Evolutionary conservation across 2,113 vertebrate species (phyloP), one percentile per base, ranked within the genome.

Genomic region (Takifugu bimaculatus): DNA sequence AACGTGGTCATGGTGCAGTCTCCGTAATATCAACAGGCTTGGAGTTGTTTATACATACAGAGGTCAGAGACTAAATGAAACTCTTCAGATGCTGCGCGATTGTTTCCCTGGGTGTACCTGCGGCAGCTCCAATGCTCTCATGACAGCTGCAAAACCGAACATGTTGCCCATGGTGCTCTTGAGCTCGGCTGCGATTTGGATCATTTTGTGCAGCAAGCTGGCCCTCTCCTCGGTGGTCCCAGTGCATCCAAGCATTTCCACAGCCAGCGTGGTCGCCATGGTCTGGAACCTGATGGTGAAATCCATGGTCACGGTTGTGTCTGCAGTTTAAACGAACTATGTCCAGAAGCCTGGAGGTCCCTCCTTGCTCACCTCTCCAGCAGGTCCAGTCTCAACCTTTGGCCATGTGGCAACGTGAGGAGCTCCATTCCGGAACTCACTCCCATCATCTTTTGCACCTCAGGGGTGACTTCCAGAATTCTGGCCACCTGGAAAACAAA

Each of bases 101-200:
- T 13, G 44, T 45, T 13, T 13, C 6, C 11, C 10, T 67, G 29
- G 7, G 29, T 10, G 7, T 91, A 99, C 96, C 96, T 98, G 96
- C 7, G 93, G 92, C 88, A 99, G 91, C 75, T 97, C 95, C 57
- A 98, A 74, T 1, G 93, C 93, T 0, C 90, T 93, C 96, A 99
- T 98, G 75, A 98, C 91, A 0, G 96, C 93, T 0, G 94, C 92
- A 4, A 98, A 99, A 54, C 96, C 95, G 65, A 96, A 99, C 94
- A 99, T 93, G 89, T 99, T 96, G 10, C 94, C 94, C 92, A 94
- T 88, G 52, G 89, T 94, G 68, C 88, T 91, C 74, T 94, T 94
- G 60, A 99, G 93, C 86, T 99, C 96, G 0, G 94, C 94, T 0
- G 96, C 95, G 71, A 96, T 88, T 73, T 92, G 91, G 75, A 99